Percentiles rank a stretch among this genome's conserved stretches.
These are phyloP conservation scores for Apaloderma vittatum DNA, from an alignment of 2,113 vertebrate species.

Conservation along the genomic window DNA sequence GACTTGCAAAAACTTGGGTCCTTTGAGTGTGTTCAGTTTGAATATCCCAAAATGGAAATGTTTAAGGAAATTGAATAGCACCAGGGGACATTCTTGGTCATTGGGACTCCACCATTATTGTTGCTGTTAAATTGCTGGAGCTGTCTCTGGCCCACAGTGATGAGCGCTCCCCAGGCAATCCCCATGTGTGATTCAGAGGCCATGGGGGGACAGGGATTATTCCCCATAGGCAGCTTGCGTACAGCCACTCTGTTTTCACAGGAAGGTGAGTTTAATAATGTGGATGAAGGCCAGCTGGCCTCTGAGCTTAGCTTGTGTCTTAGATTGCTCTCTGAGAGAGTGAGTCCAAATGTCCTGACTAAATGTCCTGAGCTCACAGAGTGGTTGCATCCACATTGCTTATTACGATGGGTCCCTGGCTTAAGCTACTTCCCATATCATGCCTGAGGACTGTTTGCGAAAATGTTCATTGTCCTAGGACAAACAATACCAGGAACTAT, in stretches of 20 bases:
- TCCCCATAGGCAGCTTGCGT: not conserved
- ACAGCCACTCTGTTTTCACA: not conserved
- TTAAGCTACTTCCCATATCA: not conserved
- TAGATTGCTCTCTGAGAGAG: not conserved
- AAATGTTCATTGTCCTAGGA: not conserved
- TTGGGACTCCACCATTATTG: not conserved
- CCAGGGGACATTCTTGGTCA: not conserved
- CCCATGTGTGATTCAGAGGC: not conserved
- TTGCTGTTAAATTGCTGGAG: not conserved
- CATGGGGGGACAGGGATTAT: not conserved
- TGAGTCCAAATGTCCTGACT: not conserved
- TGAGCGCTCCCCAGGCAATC: not conserved
- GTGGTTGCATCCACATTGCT: not conserved
- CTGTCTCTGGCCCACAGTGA: not conserved
- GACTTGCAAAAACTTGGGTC: not conserved
- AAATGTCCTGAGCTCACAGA: not conserved
- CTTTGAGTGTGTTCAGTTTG: not conserved
- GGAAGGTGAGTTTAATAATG: not conserved
- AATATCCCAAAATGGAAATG: not conserved
- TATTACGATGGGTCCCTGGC: not conserved
- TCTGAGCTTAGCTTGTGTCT: not conserved
- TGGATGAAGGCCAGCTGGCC: not conserved
- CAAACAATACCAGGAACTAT: not conserved
- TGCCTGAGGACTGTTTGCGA: not conserved
- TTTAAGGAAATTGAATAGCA: not conserved